These are phyloP conservation scores for Panulirus ornatus DNA, from an alignment of 1,140 invertebrate genomes.

Conservation along the genomic window DNA sequence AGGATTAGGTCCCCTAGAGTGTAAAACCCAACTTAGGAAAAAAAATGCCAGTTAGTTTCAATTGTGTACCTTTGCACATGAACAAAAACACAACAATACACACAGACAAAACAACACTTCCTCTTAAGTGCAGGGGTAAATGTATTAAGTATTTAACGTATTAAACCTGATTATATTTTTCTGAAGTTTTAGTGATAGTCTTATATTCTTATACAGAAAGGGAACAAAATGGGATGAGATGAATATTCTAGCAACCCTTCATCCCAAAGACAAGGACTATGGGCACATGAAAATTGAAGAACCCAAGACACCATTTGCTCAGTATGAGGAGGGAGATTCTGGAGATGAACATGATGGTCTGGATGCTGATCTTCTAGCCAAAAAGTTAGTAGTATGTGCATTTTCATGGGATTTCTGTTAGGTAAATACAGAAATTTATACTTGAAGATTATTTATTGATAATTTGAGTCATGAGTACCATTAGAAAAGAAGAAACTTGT, in stretches of 20 bases:
- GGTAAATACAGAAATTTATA: no score
- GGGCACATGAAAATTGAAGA: constrained; percentile 99
- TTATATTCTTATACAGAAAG: constrained; percentile 40
- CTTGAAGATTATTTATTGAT: no score
- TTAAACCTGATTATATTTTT: constrained; percentile 22
- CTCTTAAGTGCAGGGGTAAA: no score
- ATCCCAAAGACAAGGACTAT: constrained; percentile 99
- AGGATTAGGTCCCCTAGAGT: no score
- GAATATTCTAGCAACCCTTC: constrained; percentile 98
- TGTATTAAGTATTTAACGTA: neutral
- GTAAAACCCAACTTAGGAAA: no score
- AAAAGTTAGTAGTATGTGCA: constrained; percentile 81
- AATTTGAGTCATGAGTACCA: no score
- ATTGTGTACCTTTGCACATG: no score
- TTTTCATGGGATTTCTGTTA: no score
- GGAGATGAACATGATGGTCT: constrained; percentile 85
- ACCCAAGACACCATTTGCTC: constrained; percentile 96
- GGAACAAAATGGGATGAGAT: constrained; percentile 98
- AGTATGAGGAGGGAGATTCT: constrained; percentile 84
- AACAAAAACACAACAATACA: no score
- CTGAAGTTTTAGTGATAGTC: neutral
- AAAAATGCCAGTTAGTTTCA: no score
- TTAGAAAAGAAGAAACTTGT: no score
- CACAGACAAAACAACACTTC: no score
- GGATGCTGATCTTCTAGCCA: constrained; percentile 86